These are phyloP conservation scores for Gymnocephalus cernua DNA, from an alignment of 2,113 vertebrate species.

Conservation along the genomic window DNA sequence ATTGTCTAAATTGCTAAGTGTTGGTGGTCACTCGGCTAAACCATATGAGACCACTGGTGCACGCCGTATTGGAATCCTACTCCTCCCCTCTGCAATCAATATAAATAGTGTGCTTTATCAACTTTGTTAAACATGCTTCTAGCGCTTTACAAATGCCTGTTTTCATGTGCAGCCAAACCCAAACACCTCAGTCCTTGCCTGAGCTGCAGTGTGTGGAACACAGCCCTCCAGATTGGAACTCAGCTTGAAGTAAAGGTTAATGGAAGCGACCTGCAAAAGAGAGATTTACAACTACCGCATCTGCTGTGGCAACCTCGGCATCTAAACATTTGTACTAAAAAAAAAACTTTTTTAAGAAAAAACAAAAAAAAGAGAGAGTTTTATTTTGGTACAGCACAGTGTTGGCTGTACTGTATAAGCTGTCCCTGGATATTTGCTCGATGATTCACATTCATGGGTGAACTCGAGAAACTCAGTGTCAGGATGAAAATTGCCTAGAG, in stretches of 20 bases:
- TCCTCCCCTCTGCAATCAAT: slow-evolving; percentile 4
- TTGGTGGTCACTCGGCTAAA: not conserved
- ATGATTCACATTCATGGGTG: slow-evolving; percentile 71
- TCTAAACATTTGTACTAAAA: slow-evolving; percentile 27
- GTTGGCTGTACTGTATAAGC: slow-evolving; percentile 37
- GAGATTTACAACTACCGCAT: slow-evolving; percentile 58
- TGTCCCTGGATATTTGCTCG: slow-evolving; percentile 63
- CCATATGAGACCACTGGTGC: not conserved
- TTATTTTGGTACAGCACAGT: slow-evolving; percentile 10
- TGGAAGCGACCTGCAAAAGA: slow-evolving; percentile 71
- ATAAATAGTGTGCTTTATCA: slow-evolving; percentile 35
- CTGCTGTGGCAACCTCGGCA: slow-evolving; percentile 56
- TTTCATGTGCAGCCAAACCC: slow-evolving; percentile 48
- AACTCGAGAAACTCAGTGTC: slow-evolving; percentile 65
- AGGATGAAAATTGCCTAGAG: slow-evolving; percentile 76
- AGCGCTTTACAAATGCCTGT: slow-evolving; percentile 51
- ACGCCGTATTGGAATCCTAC: not conserved
- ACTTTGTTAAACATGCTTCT: slow-evolving; percentile 58
- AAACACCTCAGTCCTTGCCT: slow-evolving; percentile 55
- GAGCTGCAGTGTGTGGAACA: slow-evolving; percentile 61
- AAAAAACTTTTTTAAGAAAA: not conserved
- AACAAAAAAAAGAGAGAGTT: not conserved
- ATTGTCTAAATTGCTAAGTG: not conserved
- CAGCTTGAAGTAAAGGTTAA: slow-evolving; percentile 84
- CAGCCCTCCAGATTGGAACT: slow-evolving; percentile 81